A percentile compares a stretch with the other conserved stretches of the same genome.
Evolutionary conservation across 2,797 vertebrate genomes (phyloP).

Genomic region (Myotis vivesi): DNA sequence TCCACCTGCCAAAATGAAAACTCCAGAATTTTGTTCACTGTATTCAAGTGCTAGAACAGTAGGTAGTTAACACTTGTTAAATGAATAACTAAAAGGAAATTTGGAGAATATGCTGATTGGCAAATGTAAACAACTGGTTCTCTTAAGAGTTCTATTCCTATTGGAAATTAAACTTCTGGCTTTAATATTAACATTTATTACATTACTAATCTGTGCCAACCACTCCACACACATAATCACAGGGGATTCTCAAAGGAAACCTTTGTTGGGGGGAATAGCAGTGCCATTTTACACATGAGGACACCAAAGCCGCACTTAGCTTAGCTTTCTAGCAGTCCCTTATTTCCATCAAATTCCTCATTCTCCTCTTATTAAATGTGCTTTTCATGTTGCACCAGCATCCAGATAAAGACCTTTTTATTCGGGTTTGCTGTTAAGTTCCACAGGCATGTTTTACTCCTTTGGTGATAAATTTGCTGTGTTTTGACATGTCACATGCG

Average conservation of each 20-base stretch:
- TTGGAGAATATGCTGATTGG: background rate
- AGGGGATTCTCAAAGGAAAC: background rate
- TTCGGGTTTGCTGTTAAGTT: background rate
- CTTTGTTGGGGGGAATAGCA: background rate
- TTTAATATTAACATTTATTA: background rate
- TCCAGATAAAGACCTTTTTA: background rate
- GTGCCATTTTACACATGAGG: background rate
- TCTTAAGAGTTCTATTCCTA: background rate
- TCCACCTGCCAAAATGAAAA: background rate
- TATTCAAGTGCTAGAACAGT: background rate
- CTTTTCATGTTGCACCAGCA: background rate
- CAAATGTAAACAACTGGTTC: background rate
- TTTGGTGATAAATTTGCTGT: background rate
- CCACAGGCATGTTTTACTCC: background rate
- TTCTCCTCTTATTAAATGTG: background rate
- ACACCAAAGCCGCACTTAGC: background rate
- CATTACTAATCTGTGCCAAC: background rate
- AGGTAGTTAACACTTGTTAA: background rate
- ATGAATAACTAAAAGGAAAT: background rate
- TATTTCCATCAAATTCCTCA: background rate
- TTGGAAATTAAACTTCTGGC: slow-evolving; percentile 2
- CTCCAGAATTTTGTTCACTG: background rate
- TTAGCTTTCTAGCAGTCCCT: background rate
- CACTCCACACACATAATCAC: background rate
- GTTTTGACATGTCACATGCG: background rate